phyloP scores from a whole-genome alignment of 1,140 invertebrate species.

The Drosophila setifemur region DNA sequence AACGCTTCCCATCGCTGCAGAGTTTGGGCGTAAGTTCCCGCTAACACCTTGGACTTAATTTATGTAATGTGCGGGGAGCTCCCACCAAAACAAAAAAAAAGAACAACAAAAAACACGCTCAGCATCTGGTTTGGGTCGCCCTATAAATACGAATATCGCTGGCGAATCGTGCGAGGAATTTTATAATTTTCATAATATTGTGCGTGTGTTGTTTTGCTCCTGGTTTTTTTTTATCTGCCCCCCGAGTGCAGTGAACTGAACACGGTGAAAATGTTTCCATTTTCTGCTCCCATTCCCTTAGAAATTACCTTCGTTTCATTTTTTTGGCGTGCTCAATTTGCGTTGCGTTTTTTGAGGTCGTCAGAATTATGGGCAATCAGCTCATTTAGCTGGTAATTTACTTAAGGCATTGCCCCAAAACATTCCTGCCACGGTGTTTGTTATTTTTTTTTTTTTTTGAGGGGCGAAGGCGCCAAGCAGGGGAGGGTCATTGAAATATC shows the following conservation, averaged over 20 bases:
- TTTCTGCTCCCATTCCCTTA: constrained; percentile 3
- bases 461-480: not conserved
- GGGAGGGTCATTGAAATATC: constrained; percentile 44
- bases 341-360: constrained; percentile 61
- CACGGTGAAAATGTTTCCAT: constrained; percentile 37
- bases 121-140: constrained; percentile 22
- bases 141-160: constrained; percentile 35
- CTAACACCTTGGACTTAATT: constrained; percentile 31
- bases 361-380: constrained; percentile 68
- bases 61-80: constrained; percentile 46
- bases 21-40: constrained; percentile 81
- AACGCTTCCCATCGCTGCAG: constrained; percentile 82
- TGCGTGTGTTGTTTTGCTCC: constrained; percentile 32
- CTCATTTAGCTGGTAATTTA: constrained; percentile 58
- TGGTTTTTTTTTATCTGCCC: not conserved
- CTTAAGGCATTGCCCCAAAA: constrained; percentile 46
- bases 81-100: not conserved
- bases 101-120: not conserved
- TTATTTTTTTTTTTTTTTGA: too few species aligned
- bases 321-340: constrained; percentile 43
- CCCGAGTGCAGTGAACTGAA: constrained; percentile 52
- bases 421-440: constrained; percentile 26
- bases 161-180: constrained; percentile 27
- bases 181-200: constrained; percentile 36
- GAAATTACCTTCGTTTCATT: constrained; percentile 12